Base-by-base conservation (phyloP, 2,113 vertebrate genomes). In the Zosterops hypoxanthus region DNA sequence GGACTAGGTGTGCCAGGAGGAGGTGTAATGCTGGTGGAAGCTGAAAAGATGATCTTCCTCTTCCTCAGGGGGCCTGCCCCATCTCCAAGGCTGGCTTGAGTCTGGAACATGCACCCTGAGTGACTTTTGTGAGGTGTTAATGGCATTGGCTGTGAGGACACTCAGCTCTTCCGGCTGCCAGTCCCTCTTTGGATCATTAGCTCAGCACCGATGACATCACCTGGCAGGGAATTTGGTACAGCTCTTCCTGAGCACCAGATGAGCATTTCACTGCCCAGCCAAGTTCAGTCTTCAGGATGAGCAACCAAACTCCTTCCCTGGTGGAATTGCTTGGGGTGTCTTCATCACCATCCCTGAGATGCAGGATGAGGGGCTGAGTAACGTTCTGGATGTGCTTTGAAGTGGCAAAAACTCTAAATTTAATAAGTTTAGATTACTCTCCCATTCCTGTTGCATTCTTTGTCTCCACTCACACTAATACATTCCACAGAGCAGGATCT, bases 181-280 rank as follows among this genome's bases (percentile, higher is more conserved):
- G 77, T 46, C 77, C 72, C 36, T 84, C 73, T 96, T 95, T 91
- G 73, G 82, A 82, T 87, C 69, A 55, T 84, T 15, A 93, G 70
- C 90, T 95, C 83, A 92, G 56, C 86, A 26, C 65, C 2, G 1
- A 24, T 92, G 91, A 96, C 83, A 86, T 96, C 89, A 88, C 17
- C 52, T 84, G 92, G 91, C 94, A 89, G 56, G 29, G 53, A 70
- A 66, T 92, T 83, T 66, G 60, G 73, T 59, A 68, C 72, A 82
- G 80, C 63, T 63, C 95, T 92, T 86, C 83, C 80, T 56, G 69
- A 80, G 34, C 73, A 82, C 36, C 71, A 75, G 71, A 47, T 49
- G 60, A 92, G 29, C 20, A 0, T 20, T 53, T 23, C 34, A 21
- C 42, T 61, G 63, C 31, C 28, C 85, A 88, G 95, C 88, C 63